Evolutionary conservation across 2,797 vertebrate genomes (phyloP).

Genomic region (Enteromius anoplus): DNA sequence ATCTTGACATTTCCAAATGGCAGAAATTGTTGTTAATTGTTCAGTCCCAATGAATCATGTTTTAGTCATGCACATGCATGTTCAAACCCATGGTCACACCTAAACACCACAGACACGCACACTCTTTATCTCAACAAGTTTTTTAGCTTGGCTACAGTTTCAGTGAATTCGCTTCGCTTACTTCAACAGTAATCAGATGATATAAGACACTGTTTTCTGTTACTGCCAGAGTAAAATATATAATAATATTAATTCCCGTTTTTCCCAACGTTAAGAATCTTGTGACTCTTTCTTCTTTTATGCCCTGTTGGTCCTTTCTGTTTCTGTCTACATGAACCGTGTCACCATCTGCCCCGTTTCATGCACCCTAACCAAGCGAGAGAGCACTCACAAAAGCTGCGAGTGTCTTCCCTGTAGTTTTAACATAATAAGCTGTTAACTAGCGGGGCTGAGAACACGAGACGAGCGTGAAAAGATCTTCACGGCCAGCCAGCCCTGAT

Average conservation of each 20-base stretch:
- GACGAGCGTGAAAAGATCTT: constrained; percentile 34
- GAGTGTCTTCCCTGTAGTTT: constrained; percentile 43
- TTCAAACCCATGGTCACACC: constrained; percentile 39
- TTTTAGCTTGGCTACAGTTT: background rate
- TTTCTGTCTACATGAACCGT: constrained; percentile 9
- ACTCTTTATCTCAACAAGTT: background rate
- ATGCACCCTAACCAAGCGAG: constrained; percentile 34
- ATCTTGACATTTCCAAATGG: constrained; percentile 25
- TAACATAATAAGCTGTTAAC: constrained; percentile 34
- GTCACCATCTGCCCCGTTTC: constrained; percentile 15
- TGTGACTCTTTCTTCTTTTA: background rate
- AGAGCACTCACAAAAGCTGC: constrained; percentile 29
- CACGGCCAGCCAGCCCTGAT: constrained; percentile 17
- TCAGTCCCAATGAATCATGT: constrained; percentile 29
- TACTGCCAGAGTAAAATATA: background rate
- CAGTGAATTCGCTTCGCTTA: background rate
- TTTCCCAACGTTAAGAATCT: background rate
- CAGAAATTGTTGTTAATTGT: constrained; percentile 43
- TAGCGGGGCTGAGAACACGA: background rate
- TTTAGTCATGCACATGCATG: constrained; percentile 32
- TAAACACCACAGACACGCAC: constrained; percentile 6
- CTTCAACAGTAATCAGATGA: background rate
- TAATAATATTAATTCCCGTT: background rate
- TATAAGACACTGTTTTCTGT: background rate
- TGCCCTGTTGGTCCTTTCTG: background rate